Evolutionary conservation across 2,797 vertebrate genomes (phyloP).

Genomic region (Pogoniulus pusillus): DNA sequence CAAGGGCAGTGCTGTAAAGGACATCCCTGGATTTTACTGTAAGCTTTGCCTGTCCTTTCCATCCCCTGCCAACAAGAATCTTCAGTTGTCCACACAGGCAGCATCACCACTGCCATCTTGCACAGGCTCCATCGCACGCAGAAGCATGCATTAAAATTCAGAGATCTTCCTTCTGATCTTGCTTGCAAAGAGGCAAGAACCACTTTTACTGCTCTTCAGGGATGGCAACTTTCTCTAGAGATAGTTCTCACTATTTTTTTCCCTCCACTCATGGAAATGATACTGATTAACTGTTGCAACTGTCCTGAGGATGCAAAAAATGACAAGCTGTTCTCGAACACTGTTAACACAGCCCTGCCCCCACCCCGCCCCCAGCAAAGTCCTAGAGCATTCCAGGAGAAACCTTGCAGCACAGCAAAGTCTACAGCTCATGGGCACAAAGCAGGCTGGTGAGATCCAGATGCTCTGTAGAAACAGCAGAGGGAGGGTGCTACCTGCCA

Average conservation of each 20-base stretch:
- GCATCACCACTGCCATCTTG: background rate
- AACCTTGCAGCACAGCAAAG: background rate
- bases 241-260: background rate
- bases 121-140: background rate
- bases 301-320: background rate
- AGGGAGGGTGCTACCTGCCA: background rate
- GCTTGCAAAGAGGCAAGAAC: background rate
- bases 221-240: background rate
- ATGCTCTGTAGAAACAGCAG: background rate
- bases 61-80: background rate
- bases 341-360: background rate
- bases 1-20: background rate
- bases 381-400: background rate
- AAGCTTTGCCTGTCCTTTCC: background rate
- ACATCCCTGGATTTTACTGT: background rate
- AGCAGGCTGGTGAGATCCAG: background rate
- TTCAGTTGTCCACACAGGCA: background rate
- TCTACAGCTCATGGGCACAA: background rate
- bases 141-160: background rate
- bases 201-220: background rate
- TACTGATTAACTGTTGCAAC: background rate
- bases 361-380: background rate
- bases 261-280: background rate
- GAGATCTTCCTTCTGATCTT: background rate
- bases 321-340: background rate